A percentile compares a stretch with the other conserved stretches of the same genome.
phyloP scores from a whole-genome alignment of 2,113 vertebrate species.

The Shinisaurus crocodilurus region DNA sequence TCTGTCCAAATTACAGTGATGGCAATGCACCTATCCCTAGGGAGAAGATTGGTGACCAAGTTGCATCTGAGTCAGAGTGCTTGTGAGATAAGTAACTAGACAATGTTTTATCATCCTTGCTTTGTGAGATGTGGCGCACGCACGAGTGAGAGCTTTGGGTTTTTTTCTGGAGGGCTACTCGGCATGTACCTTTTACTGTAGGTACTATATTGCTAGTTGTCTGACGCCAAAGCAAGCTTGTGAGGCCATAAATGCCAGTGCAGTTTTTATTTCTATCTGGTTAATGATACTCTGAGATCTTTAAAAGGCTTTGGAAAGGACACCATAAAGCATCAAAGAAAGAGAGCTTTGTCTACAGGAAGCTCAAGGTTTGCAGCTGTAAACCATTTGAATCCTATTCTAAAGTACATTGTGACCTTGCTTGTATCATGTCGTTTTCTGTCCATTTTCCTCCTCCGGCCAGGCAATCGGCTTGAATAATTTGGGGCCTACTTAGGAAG shows the following conservation, averaged over 20 bases:
- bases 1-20: neutral
- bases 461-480: neutral
- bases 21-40: fast-evolving
- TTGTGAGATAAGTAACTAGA: neutral
- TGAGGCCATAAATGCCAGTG: neutral
- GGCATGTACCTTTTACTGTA: neutral
- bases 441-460: neutral
- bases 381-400: neutral
- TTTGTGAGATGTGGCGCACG: neutral
- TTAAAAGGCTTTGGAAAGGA: conserved; percentile 14
- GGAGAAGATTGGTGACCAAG: neutral
- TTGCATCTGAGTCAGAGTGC: neutral
- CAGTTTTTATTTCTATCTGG: conserved; percentile 21
- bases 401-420: conserved; percentile 29
- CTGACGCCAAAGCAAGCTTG: conserved; percentile 4
- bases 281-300: conserved; percentile 8
- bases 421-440: neutral
- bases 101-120: neutral
- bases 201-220: neutral
- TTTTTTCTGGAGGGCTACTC: neutral
- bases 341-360: neutral
- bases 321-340: neutral
- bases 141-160: neutral
- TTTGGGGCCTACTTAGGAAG: neutral
- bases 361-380: neutral